Evolutionary conservation across 1,140 invertebrate genomes (phyloP).

Genomic region (Drosophila insularis): DNA sequence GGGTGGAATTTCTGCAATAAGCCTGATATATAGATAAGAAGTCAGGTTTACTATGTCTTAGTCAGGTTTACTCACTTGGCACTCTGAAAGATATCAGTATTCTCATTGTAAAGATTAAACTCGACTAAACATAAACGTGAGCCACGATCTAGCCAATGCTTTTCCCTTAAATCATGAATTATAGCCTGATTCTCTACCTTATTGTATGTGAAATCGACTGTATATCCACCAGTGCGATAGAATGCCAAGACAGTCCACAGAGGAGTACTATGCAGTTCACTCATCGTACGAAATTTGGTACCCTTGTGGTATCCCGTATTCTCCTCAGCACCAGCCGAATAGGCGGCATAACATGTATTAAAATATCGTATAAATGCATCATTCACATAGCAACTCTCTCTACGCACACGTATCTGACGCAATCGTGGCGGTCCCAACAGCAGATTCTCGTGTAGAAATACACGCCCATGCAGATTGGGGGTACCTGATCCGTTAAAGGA

Average conservation of each 20-base stretch:
- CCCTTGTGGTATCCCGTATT: constrained; percentile 1
- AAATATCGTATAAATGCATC: constrained; percentile 73
- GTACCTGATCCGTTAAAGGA: background rate
- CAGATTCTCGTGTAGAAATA: constrained; percentile 67
- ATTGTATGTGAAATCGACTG: constrained; percentile 44
- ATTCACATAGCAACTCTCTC: constrained; percentile 64
- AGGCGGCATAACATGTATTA: constrained; percentile 63
- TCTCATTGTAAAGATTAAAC: constrained; percentile 70
- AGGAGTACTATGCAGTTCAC: constrained; percentile 32
- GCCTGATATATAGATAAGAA: constrained; percentile 33
- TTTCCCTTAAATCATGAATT: constrained; percentile 23
- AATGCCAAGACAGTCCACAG: constrained; percentile 51
- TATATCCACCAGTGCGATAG: constrained; percentile 63
- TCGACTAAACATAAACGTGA: constrained; percentile 62
- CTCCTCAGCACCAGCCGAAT: constrained; percentile 41
- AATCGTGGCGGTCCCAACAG: constrained; percentile 70
- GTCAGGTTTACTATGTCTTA: background rate
- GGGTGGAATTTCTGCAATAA: constrained; percentile 72
- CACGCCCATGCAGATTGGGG: constrained; percentile 22
- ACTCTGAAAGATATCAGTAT: constrained; percentile 65
- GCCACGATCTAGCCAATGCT: constrained; percentile 67
- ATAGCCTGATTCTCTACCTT: constrained; percentile 31
- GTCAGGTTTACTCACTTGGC: constrained; percentile 46
- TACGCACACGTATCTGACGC: constrained; percentile 62
- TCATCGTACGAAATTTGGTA: constrained; percentile 33